Percentiles rank a stretch among this genome's conserved stretches.
Evolutionary conservation across 1,140 invertebrate genomes (phyloP).

Genomic region (Ceratina australensis): DNA sequence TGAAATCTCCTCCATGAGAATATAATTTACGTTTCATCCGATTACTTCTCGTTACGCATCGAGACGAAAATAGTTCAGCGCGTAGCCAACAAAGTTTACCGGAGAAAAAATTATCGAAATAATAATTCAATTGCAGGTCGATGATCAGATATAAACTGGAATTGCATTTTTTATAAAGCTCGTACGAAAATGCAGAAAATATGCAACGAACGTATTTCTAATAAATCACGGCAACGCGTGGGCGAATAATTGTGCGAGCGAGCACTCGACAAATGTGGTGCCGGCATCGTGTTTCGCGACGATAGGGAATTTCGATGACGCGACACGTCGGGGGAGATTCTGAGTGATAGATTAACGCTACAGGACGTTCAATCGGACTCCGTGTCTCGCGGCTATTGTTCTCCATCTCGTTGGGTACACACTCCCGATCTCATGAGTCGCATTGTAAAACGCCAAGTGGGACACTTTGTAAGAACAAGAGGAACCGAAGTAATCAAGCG

Average conservation of each 20-base stretch:
- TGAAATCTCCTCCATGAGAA: too few species aligned
- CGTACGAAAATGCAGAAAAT: too few species aligned
- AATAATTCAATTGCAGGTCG: too few species aligned
- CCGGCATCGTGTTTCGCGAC: neutral
- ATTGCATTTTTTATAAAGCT: too few species aligned
- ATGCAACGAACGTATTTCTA: neutral
- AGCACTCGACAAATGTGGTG: neutral
- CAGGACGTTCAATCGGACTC: constrained; percentile 15
- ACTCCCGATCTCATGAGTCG: too few species aligned
- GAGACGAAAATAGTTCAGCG: too few species aligned
- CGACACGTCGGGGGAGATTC: neutral
- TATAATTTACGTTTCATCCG: too few species aligned
- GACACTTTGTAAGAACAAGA: too few species aligned
- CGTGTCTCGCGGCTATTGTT: constrained; percentile 15
- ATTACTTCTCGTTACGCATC: too few species aligned
- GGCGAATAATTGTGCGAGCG: constrained; percentile 1
- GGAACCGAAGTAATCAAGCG: too few species aligned
- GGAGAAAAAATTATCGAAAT: neutral
- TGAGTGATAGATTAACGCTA: constrained; percentile 20
- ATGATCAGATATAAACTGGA: too few species aligned
- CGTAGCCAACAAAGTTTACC: neutral
- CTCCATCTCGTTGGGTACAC: neutral
- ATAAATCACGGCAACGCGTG: neutral
- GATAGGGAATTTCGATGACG: constrained; percentile 9
- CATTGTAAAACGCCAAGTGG: too few species aligned